Evolutionary conservation across 2,113 vertebrate species (phyloP).

Genomic region (Erinaceus europaeus): DNA sequence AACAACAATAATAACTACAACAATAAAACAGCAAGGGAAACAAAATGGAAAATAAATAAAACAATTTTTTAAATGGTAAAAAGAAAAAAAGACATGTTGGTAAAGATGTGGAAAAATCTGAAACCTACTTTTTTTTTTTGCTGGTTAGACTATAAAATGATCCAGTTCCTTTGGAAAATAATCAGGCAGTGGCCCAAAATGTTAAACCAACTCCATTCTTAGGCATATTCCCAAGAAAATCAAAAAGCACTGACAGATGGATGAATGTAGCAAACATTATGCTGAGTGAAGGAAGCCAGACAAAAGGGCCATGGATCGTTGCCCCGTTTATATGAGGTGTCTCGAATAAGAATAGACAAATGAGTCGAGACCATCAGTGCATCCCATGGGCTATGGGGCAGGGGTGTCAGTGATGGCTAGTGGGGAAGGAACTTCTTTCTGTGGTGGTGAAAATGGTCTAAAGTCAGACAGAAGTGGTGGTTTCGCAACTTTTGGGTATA

Average conservation of each 20-base stretch:
- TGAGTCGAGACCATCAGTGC: neutral
- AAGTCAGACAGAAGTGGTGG: neutral
- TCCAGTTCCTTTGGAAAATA: too few species aligned
- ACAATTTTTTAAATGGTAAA: too few species aligned
- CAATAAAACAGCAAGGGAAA: too few species aligned
- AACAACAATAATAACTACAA: too few species aligned
- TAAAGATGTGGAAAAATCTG: neutral
- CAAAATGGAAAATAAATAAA: too few species aligned
- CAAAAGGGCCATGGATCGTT: neutral
- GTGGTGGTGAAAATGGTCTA: neutral
- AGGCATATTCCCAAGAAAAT: neutral
- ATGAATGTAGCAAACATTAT: constrained; percentile 1
- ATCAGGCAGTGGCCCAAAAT: neutral
- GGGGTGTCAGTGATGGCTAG: neutral
- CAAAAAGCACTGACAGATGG: neutral
- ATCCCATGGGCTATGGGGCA: neutral
- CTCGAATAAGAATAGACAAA: neutral
- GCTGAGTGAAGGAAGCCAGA: too few species aligned
- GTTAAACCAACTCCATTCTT: neutral
- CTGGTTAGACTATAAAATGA: too few species aligned
- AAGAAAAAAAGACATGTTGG: too few species aligned
- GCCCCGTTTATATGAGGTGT: neutral
- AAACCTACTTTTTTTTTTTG: too few species aligned
- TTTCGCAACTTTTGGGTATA: neutral
- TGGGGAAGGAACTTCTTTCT: neutral